Percentiles rank a stretch among this genome's conserved stretches.
These are phyloP conservation scores for Drosophila algonquin DNA, from an alignment of 2,888 invertebrate species.

Conservation along the genomic window DNA sequence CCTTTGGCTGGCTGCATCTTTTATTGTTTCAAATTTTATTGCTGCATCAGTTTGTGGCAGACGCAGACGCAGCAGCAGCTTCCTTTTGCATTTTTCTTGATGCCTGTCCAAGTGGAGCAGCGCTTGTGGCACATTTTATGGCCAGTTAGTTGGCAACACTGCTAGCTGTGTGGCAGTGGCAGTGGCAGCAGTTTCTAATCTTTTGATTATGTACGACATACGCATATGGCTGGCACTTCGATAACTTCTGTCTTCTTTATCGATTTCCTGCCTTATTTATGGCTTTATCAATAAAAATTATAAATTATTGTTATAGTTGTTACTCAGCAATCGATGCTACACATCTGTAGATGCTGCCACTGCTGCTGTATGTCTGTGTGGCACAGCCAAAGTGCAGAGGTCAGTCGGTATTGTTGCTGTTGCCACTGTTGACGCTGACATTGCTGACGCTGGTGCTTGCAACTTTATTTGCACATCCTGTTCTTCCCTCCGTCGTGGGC, in stretches of 20 bases:
- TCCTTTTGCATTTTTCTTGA: slow-evolving; percentile 72
- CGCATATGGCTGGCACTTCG: slow-evolving; percentile 66
- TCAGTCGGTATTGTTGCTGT: slow-evolving; percentile 39
- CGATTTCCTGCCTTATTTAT: slow-evolving; percentile 60
- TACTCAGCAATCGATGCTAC: slow-evolving; percentile 13
- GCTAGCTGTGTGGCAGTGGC: neutral
- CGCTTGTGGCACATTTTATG: slow-evolving; percentile 56
- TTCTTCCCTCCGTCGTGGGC: slow-evolving; percentile 19
- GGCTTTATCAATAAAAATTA: slow-evolving; percentile 73
- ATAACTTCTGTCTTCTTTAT: slow-evolving; percentile 29
- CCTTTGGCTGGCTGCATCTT: slow-evolving; percentile 51
- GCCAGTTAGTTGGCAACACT: slow-evolving; percentile 44
- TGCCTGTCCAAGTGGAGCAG: slow-evolving; percentile 77
- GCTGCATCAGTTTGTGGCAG: slow-evolving; percentile 75
- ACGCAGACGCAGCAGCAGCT: slow-evolving; percentile 37
- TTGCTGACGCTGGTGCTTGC: slow-evolving; percentile 64
- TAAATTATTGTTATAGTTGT: slow-evolving; percentile 71
- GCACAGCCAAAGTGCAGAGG: slow-evolving; percentile 64
- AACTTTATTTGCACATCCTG: slow-evolving; percentile 64
- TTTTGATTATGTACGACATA: slow-evolving; percentile 77
- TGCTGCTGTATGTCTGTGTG: slow-evolving; percentile 9
- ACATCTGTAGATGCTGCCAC: slow-evolving; percentile 37
- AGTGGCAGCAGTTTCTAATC: slow-evolving; percentile 59
- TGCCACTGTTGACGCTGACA: slow-evolving; percentile 31
- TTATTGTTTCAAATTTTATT: slow-evolving; percentile 81